Evolutionary conservation across 2,113 vertebrate genomes (phyloP), one percentile per base, ranked within the genome.

Genomic region (Corythoichthys intestinalis): DNA sequence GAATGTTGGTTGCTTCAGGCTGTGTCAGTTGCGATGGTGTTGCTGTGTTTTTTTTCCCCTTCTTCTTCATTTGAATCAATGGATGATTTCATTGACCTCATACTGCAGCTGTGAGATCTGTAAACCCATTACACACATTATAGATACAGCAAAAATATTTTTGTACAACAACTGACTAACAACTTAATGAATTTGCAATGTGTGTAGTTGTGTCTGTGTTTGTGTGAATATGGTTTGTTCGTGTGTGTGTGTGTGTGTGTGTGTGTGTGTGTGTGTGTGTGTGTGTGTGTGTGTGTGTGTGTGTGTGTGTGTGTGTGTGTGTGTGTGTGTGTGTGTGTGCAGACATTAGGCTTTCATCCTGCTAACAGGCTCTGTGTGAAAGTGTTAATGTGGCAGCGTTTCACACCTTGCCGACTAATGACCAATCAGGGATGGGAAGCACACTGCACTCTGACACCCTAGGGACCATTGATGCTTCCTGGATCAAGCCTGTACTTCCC

Each of bases 1-100:
- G 59, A 78, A 71, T 39, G 66, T 70, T 71, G 82, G 68, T 71
- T 73, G 83, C 85, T 77, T 1, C 0, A 75, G 84, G 83, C 76
- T 64, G 41, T 70, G 60, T 71, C 73, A 83, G 88, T 73, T 83
- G 75, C 78, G 70, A 78, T 46, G 38, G 1, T 59, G 41, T 67
- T 58, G 15, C 58, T 44, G 54, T 71, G 70, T 75, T 59, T n/a
- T 8, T 57, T 52, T 66, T 74, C 70, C 20, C 20, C 20, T 44
- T 44, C 41, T 44, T 44, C 41, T 44, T 44, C 65, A 73, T 80
- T 75, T 71, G 71, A 87, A 84, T 86, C 83, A 80, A 79, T 89
- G 82, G 79, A 83, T 87, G 72, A 78, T 85, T 86, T 83, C 3
- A 69, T 84, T 80, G 76, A 69, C 58, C 46, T 78, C 74, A 81